Percentiles rank a stretch among this genome's conserved stretches.
These are phyloP conservation scores for Podocnemis expansa DNA, from an alignment of 2,113 vertebrate genomes.

Conservation along the genomic window DNA sequence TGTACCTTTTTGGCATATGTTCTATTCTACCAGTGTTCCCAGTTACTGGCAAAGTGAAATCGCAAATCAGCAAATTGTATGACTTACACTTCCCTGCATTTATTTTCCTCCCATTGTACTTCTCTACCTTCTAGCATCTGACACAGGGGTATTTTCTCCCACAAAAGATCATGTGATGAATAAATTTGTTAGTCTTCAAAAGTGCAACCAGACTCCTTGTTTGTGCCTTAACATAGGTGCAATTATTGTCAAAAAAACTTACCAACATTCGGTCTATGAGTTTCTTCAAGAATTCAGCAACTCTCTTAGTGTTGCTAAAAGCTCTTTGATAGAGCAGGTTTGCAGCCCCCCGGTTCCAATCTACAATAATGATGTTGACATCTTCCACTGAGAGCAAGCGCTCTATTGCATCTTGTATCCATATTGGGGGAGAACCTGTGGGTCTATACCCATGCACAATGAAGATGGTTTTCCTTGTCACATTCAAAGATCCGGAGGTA, in stretches of 20 bases:
- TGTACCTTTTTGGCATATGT: not conserved
- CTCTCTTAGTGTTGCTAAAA: conserved; percentile 80
- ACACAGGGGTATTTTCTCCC: too few species aligned
- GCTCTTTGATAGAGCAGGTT: conserved; percentile 87
- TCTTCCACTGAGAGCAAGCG: conserved; percentile 82
- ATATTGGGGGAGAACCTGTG: conserved; percentile 87
- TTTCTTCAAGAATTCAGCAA: conserved; percentile 84
- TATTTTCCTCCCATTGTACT: too few species aligned
- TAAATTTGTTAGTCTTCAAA: too few species aligned
- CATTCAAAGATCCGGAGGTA: conserved; percentile 76
- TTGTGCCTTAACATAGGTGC: not conserved
- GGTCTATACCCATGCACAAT: conserved; percentile 90
- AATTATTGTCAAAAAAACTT: not conserved
- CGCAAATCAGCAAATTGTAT: too few species aligned
- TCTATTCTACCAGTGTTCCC: not conserved
- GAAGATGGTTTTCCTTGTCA: conserved; percentile 84
- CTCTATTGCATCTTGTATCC: conserved; percentile 81
- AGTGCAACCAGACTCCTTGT: too few species aligned
- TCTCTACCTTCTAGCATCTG: too few species aligned
- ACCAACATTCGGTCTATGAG: conserved; percentile 89
- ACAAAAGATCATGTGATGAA: too few species aligned
- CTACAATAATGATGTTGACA: conserved; percentile 89
- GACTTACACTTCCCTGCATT: too few species aligned
- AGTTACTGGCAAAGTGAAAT: not conserved
- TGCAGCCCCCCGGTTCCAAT: conserved; percentile 93